Conservation (phyloP, 2,797 vertebrate genomes). For the Pangasius macronema region DNA sequence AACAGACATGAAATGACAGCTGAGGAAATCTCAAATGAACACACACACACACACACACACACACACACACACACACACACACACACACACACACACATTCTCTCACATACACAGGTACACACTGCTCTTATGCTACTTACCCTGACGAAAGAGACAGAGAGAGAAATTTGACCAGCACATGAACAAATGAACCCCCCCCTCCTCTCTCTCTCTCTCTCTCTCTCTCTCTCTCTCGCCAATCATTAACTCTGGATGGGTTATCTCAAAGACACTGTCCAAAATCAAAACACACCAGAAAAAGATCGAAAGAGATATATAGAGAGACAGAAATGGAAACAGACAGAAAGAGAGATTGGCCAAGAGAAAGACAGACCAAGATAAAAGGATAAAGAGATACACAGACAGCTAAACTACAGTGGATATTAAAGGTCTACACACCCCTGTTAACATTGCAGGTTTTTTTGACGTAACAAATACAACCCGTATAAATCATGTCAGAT, state of each 20-base stretch:
- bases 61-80: constrained; percentile 25
- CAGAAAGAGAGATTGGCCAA: neutral
- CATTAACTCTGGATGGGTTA: neutral
- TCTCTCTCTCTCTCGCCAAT: neutral
- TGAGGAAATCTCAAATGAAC: neutral
- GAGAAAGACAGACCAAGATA: neutral
- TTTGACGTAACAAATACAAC: neutral
- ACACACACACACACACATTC: constrained; percentile 23
- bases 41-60: constrained; percentile 21
- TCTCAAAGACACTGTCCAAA: neutral
- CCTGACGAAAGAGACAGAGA: constrained; percentile 14
- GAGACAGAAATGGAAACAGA: neutral
- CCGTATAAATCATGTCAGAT: neutral
- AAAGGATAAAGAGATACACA: neutral
- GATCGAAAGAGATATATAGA: neutral
- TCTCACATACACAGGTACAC: constrained; percentile 10
- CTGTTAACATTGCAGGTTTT: neutral
- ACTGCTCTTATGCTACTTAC: constrained; percentile 20
- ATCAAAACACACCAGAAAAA: neutral
- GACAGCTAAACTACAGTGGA: neutral
- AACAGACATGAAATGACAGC: neutral
- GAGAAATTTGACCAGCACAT: neutral
- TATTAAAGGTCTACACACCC: neutral
- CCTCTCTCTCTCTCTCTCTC: neutral
- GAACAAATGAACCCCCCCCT: neutral